Percentiles rank a stretch among this genome's conserved stretches.
Conservation (phyloP, 2,113 vertebrate genomes). For the Cyprinodon brontotheroides region DNA sequence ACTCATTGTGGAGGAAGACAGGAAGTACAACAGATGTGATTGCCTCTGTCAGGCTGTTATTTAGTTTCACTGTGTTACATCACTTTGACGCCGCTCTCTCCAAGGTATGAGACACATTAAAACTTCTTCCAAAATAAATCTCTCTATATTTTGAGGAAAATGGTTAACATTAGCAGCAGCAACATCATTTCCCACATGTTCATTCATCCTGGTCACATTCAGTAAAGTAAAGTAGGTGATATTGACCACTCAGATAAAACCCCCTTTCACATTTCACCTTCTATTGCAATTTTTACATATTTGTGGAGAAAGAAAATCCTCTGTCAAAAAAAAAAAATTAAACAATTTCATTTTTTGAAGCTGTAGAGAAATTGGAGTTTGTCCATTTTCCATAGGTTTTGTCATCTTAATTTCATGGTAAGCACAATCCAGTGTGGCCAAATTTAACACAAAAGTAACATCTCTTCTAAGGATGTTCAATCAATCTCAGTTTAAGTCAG, state of each 20-base stretch:
- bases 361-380: neutral
- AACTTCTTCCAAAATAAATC: slow-evolving; percentile 53
- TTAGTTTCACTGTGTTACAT: slow-evolving; percentile 75
- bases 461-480: neutral
- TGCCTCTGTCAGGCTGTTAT: slow-evolving; percentile 72
- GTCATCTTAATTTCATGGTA: neutral
- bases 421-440: neutral
- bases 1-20: slow-evolving; percentile 68
- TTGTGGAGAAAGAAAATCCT: neutral
- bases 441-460: neutral
- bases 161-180: slow-evolving; percentile 37
- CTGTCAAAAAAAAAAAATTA: neutral
- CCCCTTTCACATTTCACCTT: neutral
- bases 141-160: slow-evolving; percentile 38
- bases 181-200: slow-evolving; percentile 17
- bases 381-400: neutral
- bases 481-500: neutral
- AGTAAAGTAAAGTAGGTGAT: slow-evolving; percentile 12
- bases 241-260: neutral
- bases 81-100: slow-evolving; percentile 55
- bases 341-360: neutral
- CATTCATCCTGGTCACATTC: slow-evolving; percentile 20
- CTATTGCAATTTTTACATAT: neutral
- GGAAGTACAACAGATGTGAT: slow-evolving; percentile 69
- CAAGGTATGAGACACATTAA: slow-evolving; percentile 58